Conservation (phyloP, 2,797 vertebrate genomes). For the Sparidentex hasta region DNA sequence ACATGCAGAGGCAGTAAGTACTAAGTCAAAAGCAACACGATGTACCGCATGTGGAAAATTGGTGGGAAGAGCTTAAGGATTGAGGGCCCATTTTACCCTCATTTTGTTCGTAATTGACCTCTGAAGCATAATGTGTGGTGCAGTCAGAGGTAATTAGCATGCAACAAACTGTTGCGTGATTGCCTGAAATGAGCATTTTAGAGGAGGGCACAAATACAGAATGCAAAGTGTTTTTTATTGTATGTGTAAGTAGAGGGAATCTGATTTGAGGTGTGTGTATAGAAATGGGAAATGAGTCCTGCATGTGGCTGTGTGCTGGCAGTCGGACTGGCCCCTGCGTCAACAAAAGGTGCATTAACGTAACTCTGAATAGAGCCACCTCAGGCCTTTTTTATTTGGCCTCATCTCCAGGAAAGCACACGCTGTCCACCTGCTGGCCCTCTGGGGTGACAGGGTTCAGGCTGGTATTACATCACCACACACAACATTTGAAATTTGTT, state of each 20-base stretch:
- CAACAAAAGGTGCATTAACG: slow-evolving; percentile 85
- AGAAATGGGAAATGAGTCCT: slow-evolving; percentile 73
- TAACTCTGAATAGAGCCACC: slow-evolving; percentile 77
- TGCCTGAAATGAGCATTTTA: slow-evolving; percentile 96
- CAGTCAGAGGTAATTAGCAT: slow-evolving; percentile 96
- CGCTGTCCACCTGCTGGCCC: slow-evolving; percentile 70
- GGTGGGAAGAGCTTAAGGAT: slow-evolving; percentile 91
- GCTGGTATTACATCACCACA: slow-evolving; percentile 50
- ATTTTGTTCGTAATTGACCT: slow-evolving; percentile 97
- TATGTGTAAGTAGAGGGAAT: slow-evolving; percentile 92
- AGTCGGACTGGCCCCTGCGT: slow-evolving; percentile 62
- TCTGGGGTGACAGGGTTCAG: slow-evolving; percentile 66
- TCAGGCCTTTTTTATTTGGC: slow-evolving; percentile 77
- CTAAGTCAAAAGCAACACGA: slow-evolving; percentile 86
- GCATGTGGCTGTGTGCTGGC: slow-evolving; percentile 73
- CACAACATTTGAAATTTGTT: slow-evolving; percentile 6
- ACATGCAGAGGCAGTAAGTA: slow-evolving; percentile 87
- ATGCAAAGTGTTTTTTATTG: slow-evolving; percentile 94
- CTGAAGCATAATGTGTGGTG: slow-evolving; percentile 94
- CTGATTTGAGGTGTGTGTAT: slow-evolving; percentile 86
- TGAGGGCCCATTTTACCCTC: slow-evolving; percentile 91
- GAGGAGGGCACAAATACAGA: slow-evolving; percentile 90
- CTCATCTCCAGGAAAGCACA: slow-evolving; percentile 69
- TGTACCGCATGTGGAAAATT: slow-evolving; percentile 91
- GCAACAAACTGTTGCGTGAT: slow-evolving; percentile 95